These are phyloP conservation scores for Polydrusus cervinus DNA, from an alignment of 2,888 invertebrate genomes.

Conservation along the genomic window DNA sequence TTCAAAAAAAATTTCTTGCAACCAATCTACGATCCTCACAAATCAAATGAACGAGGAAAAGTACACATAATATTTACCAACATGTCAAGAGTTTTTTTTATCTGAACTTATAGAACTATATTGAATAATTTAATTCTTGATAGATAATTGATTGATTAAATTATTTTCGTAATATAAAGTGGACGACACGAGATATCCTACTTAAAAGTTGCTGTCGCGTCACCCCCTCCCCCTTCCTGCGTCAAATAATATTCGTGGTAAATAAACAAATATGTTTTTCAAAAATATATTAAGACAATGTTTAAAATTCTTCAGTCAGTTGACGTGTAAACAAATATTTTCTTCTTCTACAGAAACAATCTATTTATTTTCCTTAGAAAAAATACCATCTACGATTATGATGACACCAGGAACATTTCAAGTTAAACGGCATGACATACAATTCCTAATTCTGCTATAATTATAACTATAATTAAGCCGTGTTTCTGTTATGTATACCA, in stretches of 20 bases:
- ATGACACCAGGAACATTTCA: not conserved
- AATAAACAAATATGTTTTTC: too few species aligned
- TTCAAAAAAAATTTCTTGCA: not conserved
- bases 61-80: not conserved
- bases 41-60: not conserved
- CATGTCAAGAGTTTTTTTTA: not conserved
- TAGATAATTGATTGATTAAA: not conserved
- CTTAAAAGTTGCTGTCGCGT: too few species aligned
- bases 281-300: too few species aligned
- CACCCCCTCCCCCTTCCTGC: too few species aligned
- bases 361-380: too few species aligned
- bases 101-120: not conserved
- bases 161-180: not conserved
- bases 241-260: not conserved
- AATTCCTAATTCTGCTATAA: not conserved
- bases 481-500: not conserved
- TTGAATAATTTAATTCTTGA: not conserved
- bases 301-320: too few species aligned
- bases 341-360: too few species aligned
- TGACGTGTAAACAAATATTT: too few species aligned
- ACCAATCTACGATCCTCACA: not conserved
- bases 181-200: not conserved
- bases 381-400: too few species aligned
- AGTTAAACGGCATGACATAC: constrained; percentile 6
- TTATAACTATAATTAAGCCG: not conserved